Base-by-base conservation (phyloP, 2,797 vertebrate species). In the Cygnus olor region DNA sequence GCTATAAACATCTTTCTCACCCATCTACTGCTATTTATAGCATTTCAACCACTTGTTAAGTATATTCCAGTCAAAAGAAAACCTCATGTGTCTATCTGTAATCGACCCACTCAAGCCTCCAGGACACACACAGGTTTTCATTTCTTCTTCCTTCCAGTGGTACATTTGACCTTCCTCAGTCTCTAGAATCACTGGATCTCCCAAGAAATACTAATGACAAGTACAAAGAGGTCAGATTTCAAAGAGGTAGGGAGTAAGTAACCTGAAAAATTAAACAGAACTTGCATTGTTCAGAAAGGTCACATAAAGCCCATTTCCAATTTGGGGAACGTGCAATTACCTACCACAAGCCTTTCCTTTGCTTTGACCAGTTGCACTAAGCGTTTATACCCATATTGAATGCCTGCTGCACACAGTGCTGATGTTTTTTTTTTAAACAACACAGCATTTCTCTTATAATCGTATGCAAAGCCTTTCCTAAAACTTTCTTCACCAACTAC, bases 401-500 rank as follows among this genome's bases (percentile, higher is more conserved):
- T 40, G 58, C 8, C 47, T 57, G 9, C 21, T 44, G 84, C 22
- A 18, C 28, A 19, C 64, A 19, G 30, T n/a, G 69, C 54, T 79
- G 77, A 84, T 27, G 19, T 21, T 25, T 7, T 2, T 34, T 40
- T 71, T 49, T 47, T 49, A 49, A n/a, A 54, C 22, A 85, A 53
- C 40, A 9, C 2, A 54, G 51, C 21, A 10, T 71, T 84, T 90
- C 63, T 51, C 49, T 61, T 54, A 7, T 54, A 78, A 85, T 2
- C 21, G 13, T 36, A 83, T 77, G 79, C 88, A 94, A 95, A 92
- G 49, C 45, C 80, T 72, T 90, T 44, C 51, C 69, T 73, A 61
- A 88, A 94, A 93, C 91, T 87, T 91, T 54, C 60, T 69, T 86
- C 89, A 93, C 96, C 92, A 94, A 89, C 91, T 87, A 94, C 82